Evolutionary conservation across 2,888 invertebrate genomes (phyloP), one percentile per base, ranked within the genome.

Genomic region (Amphiduros pacificus): DNA sequence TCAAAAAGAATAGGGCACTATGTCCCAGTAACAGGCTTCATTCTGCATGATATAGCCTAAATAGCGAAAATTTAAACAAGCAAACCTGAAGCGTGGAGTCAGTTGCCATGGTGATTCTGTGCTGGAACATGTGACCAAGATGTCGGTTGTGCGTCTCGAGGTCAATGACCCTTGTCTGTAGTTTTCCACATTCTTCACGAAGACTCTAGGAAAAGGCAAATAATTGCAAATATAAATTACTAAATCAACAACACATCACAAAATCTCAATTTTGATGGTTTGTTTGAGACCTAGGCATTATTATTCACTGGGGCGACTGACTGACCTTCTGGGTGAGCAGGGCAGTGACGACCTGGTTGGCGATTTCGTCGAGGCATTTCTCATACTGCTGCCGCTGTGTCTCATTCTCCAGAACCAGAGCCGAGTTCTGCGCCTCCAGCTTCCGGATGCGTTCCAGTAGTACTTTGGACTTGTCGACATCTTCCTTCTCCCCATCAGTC

Each of bases 261-360:
- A n/a, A n/a, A n/a, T n/a, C n/a, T n/a, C n/a, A n/a, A n/a, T n/a
- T n/a, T n/a, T n/a, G n/a, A n/a, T n/a, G n/a, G n/a, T n/a, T n/a
- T n/a, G n/a, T n/a, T n/a, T n/a, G n/a, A n/a, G n/a, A n/a, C n/a
- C n/a, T n/a, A n/a, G n/a, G n/a, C n/a, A n/a, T n/a, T n/a, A n/a
- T n/a, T n/a, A n/a, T n/a, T n/a, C n/a, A n/a, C n/a, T n/a, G n/a
- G n/a, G n/a, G n/a, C n/a, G n/a, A n/a, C n/a, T n/a, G n/a, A n/a
- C n/a, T n/a, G n/a, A 91, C 91, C 89, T 92, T 92, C 85, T 92
- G 92, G 54, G 90, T 89, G 71, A 92, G 87, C 67, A 92, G 85
- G 55, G 92, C 92, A 73, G 90, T 88, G 62, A 92, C 92, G 68
- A 92, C 92, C 90, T 84, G 92, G 90, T 75, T 92, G 84, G 81